Evolutionary conservation across 2,113 vertebrate genomes (phyloP).

Genomic region (Trogon surrucura): DNA sequence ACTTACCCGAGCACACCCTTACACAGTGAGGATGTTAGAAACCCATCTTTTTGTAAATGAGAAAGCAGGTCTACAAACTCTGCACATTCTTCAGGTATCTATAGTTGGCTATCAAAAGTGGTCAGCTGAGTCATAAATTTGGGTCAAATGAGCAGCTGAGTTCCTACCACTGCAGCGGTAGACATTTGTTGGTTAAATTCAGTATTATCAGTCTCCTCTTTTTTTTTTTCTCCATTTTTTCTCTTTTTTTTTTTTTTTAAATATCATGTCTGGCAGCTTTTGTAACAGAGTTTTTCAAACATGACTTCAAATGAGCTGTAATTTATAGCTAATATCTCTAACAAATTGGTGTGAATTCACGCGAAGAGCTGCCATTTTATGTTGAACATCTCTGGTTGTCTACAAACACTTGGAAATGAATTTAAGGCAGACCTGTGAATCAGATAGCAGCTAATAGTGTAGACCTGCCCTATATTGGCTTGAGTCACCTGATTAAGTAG

Average conservation of each 20-base stretch:
- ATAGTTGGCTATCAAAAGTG: neutral
- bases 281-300: neutral
- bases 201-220: neutral
- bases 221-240: neutral
- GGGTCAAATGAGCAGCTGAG: neutral
- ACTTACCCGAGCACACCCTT: neutral
- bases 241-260: neutral
- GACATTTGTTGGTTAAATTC: neutral
- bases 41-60: neutral
- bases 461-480: neutral
- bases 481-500: conserved; percentile 9
- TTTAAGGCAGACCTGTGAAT: neutral
- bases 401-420: neutral
- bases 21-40: neutral
- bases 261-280: neutral
- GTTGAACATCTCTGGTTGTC: neutral
- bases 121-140: neutral
- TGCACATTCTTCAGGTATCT: neutral
- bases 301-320: neutral
- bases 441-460: neutral
- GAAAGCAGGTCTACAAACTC: neutral
- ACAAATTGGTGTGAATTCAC: neutral
- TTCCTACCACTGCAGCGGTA: neutral
- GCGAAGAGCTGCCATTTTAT: neutral
- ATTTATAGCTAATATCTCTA: neutral